A percentile compares a stretch with the other conserved stretches of the same genome.
Evolutionary conservation across 37 sponge, comb jelly and placozoan species (phyloP).

Genomic region (Bolinopsis microptera): DNA sequence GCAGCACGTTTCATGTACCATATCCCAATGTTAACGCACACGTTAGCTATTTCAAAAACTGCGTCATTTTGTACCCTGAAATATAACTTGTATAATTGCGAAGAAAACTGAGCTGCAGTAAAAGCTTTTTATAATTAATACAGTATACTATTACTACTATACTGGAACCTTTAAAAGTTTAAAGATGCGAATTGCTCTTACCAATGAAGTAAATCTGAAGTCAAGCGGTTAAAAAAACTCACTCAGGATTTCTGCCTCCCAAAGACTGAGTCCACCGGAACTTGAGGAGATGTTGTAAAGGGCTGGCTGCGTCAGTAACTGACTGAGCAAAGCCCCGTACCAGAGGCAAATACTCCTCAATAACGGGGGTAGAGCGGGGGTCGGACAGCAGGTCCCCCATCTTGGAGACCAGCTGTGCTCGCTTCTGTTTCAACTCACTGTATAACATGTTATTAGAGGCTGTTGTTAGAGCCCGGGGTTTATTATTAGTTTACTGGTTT

Average conservation of each 20-base stretch:
- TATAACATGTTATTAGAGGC: too few relatives aligned
- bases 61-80: slow-evolving; percentile 62
- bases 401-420: slow-evolving; percentile 57
- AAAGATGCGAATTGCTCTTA: too few relatives aligned
- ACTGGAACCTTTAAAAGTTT: too few relatives aligned
- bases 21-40: slow-evolving; percentile 78
- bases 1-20: slow-evolving; percentile 97
- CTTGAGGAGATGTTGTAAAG: slow-evolving; percentile 23
- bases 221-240: too few relatives aligned
- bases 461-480: too few relatives aligned
- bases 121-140: too few relatives aligned
- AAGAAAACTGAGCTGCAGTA: too few relatives aligned
- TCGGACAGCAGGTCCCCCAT: slow-evolving; percentile 20
- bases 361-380: slow-evolving; percentile 2
- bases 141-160: too few relatives aligned
- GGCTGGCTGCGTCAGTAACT: background rate
- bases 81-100: too few relatives aligned
- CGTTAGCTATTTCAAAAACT: slow-evolving; percentile 64
- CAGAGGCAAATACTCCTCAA: slow-evolving; percentile 46
- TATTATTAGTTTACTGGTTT: too few relatives aligned
- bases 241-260: slow-evolving; percentile 27
- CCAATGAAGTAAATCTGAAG: too few relatives aligned
- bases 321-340: slow-evolving; percentile 41
- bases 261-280: slow-evolving; percentile 57
- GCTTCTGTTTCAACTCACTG: slow-evolving; percentile 57